Base-by-base conservation (phyloP, 2,797 vertebrate genomes). In the Eospalax fontanierii region DNA sequence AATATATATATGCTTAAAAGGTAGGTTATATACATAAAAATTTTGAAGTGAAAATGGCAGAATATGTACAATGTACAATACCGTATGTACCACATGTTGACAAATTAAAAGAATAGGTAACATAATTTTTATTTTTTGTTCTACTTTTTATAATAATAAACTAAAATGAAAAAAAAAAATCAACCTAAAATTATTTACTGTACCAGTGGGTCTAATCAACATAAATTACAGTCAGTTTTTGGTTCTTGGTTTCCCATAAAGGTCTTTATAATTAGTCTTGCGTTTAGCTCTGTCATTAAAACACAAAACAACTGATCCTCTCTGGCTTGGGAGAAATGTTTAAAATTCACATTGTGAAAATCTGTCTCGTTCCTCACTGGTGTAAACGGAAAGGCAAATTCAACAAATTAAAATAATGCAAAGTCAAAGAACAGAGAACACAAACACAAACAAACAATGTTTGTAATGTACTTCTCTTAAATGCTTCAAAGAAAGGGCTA, bases 361-460 rank as follows among this genome's bases (percentile, higher is more conserved):
- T 63, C 33, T 82, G 46, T 54, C 54, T 94, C 19, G 9, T 93
- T 93, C 38, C 75, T 91, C 33, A 80, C 26, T 54, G 75, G 96
- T 76, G 68, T 50, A 84, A 94, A 91, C 28, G 12, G 50, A 93
- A 95, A 93, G 38, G 33, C 35, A 95, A 97, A 96, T 84, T 85
- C 61, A 92, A 81, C 5, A 95, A 73, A 8, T 38, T 93, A 87
- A 82, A 70, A 4, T 3, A 18, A 80, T 30, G 71, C 43, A 89
- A 97, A 92, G 79, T 87, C 38, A 90, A 93, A 94, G 50, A 91
- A 94, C 12, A 96, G 4, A 90, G 54, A 95, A 91, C 95, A 87
- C n/a, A 80, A 86, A 94, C 26, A 80, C 57, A 95, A 94, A 81
- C 74, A 95, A 94, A 81, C 74, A 91, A 65, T 57, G 81, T 95